Percentiles rank a stretch among this genome's conserved stretches.
phyloP scores from a whole-genome alignment of 1,140 invertebrate species.

The Drosophila asahinai region DNA sequence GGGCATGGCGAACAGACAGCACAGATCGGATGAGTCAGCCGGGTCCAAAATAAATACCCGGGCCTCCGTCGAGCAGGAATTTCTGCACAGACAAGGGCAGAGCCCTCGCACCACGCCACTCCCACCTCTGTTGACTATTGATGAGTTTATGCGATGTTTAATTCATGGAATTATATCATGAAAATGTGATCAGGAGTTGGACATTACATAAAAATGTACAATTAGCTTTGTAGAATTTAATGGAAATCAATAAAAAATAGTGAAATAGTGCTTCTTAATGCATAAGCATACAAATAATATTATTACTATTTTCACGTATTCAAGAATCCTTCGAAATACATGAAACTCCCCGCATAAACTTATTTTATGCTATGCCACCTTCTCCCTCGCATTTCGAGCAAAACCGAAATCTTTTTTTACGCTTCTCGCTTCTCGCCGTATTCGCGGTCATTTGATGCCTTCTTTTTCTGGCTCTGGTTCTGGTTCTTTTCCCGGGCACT shows the following conservation, averaged over 20 bases:
- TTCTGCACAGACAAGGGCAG: constrained; percentile 45
- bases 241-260: not conserved
- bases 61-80: constrained; percentile 28
- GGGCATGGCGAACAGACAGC: constrained; percentile 36
- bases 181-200: not conserved
- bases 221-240: not conserved
- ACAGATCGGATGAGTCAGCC: constrained; percentile 50
- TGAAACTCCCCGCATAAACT: not conserved
- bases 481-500: constrained; percentile 25
- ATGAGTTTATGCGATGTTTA: not conserved
- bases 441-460: constrained; percentile 64
- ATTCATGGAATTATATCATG: not conserved
- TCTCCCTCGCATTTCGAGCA: constrained; percentile 26
- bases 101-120: constrained; percentile 21
- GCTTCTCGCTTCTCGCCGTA: constrained; percentile 25
- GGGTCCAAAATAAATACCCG: constrained; percentile 69
- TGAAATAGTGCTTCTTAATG: too few species aligned
- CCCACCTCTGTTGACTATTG: constrained; percentile 8
- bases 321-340: not conserved
- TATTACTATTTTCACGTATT: not conserved
- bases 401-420: constrained; percentile 36
- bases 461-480: constrained; percentile 6
- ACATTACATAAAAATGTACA: not conserved
- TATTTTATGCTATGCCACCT: not conserved
- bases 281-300: too few species aligned